Base-by-base conservation (phyloP, 2,888 invertebrate genomes). In the Cephus spinipes region DNA sequence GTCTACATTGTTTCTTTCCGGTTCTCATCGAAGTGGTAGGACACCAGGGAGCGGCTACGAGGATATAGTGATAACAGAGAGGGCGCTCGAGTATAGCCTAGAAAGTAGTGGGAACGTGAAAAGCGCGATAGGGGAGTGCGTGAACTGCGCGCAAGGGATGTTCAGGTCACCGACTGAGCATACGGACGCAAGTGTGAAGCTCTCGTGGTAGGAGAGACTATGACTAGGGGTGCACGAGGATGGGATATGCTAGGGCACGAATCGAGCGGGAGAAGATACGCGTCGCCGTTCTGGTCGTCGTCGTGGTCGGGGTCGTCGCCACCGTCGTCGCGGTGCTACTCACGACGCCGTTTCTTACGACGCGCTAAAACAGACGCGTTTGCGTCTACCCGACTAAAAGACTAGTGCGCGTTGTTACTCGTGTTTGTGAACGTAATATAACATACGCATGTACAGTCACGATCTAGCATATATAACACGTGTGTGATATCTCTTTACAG, bases 181-280 rank as follows among this genome's bases (percentile, higher is more conserved):
- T 1, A 55, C 23, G 55, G 55, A 55, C 23, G 55, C 55, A 9
- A 55, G 23, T 55, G 23, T 23, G 9, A 55, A 23, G 9, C 6
- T 55, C 55, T 55, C 55, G 55, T 55, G 55, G 55, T 55, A 79
- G 23, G 74, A 74, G 80, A 71, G 80, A 73, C 77, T 36, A 79
- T 75, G 77, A 73, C 73, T 76, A n/a, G 33, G 77, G 33, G 75
- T 55, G 69, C 74, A 69, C 75, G 77, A 35, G 69, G 76, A 75
- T 77, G 74, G 36, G 75, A 75, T 31, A 40, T 31, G 40, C 68
- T 15, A 31, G 76, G 71, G 77, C 73, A 68, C 40, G 79, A 74
- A 78, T 76, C 68, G 81, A 82, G 77, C 77, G 71, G 76, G 76
- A 40, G 76, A 74, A 73, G 74, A 75, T 78, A 76, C 23, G 68